Base-by-base conservation (phyloP, 2,113 vertebrate species). In the Hippopotamus amphibius region DNA sequence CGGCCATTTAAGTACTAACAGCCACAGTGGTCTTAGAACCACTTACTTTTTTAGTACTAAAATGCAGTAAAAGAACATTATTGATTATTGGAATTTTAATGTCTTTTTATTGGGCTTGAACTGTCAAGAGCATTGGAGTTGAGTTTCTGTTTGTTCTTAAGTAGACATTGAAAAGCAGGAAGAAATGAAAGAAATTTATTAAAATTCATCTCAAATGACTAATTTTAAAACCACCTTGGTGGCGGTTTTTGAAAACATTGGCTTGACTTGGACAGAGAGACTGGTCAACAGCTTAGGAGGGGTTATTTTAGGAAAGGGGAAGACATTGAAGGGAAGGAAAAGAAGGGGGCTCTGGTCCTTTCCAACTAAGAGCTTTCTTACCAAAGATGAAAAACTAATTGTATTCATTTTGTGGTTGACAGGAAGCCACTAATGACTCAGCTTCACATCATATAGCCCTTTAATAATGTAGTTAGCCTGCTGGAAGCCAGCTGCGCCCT, bases 61-160 rank as follows among this genome's bases (percentile, higher is more conserved):
- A 98, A 96, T 88, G 43, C 85, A 85, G 59, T 95, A 92, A 98
- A 98, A 93, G 89, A 53, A 57, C 95, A 87, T 87, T 95, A 87
- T 88, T 96, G 87, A 88, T 95, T 98, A 90, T 96, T 98, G 93
- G 96, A 98, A 96, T 98, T 98, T 98, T 97, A 93, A 97, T 96
- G 72, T 91, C 55, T 41, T 96, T 87, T 95, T 96, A 81, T 83
- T 77, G 43, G 93, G 43, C 71, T 87, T 97, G 59, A 96, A 68
- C 66, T 91, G 43, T 76, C 88, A 93, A 98, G 97, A 95, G 65
- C 5, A 21, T 11, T 79, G 33, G 55, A 28, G 15, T 90, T 90
- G 94, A 95, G n/a, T 98, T 97, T 97, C 57, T 91, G 21, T 94
- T 96, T 95, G 48, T 96, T 97, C 41, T 93, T 97, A 98, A 97